Conservation (phyloP, 2,888 invertebrate species). For the Mythimna vitellina region DNA sequence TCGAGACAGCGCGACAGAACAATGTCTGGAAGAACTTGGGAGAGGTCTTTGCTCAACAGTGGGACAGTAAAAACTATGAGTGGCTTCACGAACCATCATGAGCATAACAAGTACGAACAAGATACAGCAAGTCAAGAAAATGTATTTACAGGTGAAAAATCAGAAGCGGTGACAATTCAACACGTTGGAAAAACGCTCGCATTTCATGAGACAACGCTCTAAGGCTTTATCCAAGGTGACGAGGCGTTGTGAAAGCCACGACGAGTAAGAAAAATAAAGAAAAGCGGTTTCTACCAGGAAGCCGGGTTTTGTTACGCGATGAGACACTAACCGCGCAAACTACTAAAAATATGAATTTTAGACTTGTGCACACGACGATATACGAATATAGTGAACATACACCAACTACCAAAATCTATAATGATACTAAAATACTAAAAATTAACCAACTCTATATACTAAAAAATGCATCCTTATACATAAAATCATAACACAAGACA, state of each 20-base stretch:
- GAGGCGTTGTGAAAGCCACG: constrained; percentile 13
- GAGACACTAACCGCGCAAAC: not conserved
- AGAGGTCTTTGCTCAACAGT: no score
- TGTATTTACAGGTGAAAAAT: not conserved
- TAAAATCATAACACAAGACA: no score
- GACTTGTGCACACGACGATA: no score
- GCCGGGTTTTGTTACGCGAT: constrained; percentile 11
- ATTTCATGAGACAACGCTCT: constrained; percentile 4
- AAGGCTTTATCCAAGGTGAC: constrained; percentile 29
- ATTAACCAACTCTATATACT: no score
- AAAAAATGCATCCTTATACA: no score
- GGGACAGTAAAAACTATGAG: no score
- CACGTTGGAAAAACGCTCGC: not conserved
- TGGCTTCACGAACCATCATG: not conserved
- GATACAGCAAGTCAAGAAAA: not conserved
- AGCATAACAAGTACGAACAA: not conserved
- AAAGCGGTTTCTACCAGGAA: constrained; percentile 10
- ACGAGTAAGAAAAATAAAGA: constrained; percentile 28
- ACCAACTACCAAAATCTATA: no score
- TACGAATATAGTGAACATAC: no score
- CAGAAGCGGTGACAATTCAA: not conserved
- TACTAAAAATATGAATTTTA: not conserved
- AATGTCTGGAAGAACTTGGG: no score
- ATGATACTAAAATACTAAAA: no score
- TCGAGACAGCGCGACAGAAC: no score